Percentiles rank a stretch among this genome's conserved stretches.
phyloP scores from a whole-genome alignment of 1,140 invertebrate species.

The Ctenoplectra terminalis region DNA sequence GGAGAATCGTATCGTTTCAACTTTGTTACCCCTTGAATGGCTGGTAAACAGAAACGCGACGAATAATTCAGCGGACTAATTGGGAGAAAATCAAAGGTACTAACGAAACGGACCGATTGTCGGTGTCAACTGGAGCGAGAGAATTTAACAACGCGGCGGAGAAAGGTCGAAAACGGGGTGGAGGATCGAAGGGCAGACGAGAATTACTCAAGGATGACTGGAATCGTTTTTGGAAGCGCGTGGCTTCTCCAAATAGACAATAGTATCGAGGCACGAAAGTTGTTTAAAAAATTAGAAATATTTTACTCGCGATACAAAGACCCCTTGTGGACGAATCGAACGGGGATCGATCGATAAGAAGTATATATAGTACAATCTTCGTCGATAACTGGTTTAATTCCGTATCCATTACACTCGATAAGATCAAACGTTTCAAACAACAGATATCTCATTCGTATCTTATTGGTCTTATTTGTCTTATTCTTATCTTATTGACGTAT shows the following conservation, averaged over 20 bases:
- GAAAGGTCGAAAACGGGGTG: neutral
- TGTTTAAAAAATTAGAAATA: neutral
- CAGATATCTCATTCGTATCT: too few species aligned
- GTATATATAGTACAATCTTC: neutral
- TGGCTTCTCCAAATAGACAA: neutral
- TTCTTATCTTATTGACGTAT: neutral
- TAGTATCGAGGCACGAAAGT: neutral
- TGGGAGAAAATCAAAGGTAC: slow-evolving; percentile 30
- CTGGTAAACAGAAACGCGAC: neutral
- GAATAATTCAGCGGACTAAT: slow-evolving; percentile 29
- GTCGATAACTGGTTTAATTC: neutral
- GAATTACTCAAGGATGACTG: neutral
- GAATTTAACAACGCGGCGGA: slow-evolving; percentile 73
- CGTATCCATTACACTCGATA: neutral
- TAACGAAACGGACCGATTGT: slow-evolving; percentile 35
- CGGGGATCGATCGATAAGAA: too few species aligned
- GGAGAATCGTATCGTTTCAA: neutral
- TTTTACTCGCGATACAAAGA: neutral
- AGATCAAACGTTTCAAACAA: too few species aligned
- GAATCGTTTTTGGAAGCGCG: too few species aligned
- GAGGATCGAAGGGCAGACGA: neutral
- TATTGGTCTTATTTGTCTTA: too few species aligned
- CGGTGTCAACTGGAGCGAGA: slow-evolving; percentile 60
- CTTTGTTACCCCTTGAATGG: neutral
- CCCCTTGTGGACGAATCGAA: neutral